Evolutionary conservation across 1,140 invertebrate species (phyloP).

Genomic region (Asbolus verrucosus): DNA sequence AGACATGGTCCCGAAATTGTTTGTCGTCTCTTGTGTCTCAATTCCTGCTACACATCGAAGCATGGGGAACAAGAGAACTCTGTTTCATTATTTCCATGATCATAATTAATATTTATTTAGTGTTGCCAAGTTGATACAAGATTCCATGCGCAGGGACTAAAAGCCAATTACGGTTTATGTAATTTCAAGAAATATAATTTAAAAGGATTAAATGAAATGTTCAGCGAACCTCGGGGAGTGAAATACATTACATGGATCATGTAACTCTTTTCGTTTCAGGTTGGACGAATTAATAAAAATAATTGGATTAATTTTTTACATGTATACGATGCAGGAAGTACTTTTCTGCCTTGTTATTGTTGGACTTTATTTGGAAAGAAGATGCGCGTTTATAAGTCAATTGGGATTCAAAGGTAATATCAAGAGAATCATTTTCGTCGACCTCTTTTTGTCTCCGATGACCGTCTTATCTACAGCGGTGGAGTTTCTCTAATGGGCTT

Average conservation of each 20-base stretch:
- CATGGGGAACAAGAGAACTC: conserved; percentile 30
- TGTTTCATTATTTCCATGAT: conserved; percentile 5
- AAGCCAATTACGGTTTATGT: conserved; percentile 1
- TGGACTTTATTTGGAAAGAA: no score
- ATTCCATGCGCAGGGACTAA: neutral
- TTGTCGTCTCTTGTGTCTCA: conserved; percentile 44
- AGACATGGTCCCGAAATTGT: conserved; percentile 43
- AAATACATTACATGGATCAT: no score
- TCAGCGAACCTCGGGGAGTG: no score
- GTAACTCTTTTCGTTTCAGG: conserved; percentile 16
- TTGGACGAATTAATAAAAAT: conserved; percentile 24
- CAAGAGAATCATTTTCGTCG: conserved; percentile 9
- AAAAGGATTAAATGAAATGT: conserved; percentile 15
- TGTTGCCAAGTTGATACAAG: conserved; percentile 2
- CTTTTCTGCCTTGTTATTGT: neutral
- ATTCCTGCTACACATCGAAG: conserved; percentile 43
- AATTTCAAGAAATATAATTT: conserved; percentile 15
- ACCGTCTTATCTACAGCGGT: conserved; percentile 29
- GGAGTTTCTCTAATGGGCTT: conserved; percentile 34
- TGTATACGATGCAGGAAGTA: neutral
- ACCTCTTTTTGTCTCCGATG: conserved; percentile 26
- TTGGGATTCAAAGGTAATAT: neutral
- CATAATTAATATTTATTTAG: conserved; percentile 34
- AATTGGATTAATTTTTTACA: conserved; percentile 4
- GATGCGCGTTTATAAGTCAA: no score